Evolutionary conservation across 2,113 vertebrate species (phyloP).

Genomic region (Pseudorhombus dupliciocellatus): DNA sequence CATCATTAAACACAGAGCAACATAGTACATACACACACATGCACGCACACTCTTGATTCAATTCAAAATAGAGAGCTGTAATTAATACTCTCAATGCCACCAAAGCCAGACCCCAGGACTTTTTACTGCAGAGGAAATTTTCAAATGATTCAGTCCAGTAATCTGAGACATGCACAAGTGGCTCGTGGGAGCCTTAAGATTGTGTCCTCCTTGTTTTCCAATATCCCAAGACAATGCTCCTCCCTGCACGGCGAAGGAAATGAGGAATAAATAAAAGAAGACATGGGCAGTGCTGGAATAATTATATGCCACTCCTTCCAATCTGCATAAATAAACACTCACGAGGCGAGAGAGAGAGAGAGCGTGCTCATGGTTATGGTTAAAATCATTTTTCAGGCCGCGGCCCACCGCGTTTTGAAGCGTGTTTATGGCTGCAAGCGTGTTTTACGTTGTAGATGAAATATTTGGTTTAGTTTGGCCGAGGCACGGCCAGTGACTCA

Average conservation of each 20-base stretch:
- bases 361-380: slow-evolving; percentile 70
- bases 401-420: slow-evolving; percentile 61
- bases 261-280: slow-evolving; percentile 79
- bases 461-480: slow-evolving; percentile 82
- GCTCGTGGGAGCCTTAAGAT: slow-evolving; percentile 58
- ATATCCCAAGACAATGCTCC: slow-evolving; percentile 66
- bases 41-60: slow-evolving; percentile 6
- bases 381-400: slow-evolving; percentile 80
- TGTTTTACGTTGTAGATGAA: slow-evolving; percentile 83
- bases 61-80: slow-evolving; percentile 48
- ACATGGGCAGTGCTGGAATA: slow-evolving; percentile 76
- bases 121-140: slow-evolving; percentile 45
- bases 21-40: background rate
- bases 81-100: slow-evolving; percentile 66
- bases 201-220: slow-evolving; percentile 53
- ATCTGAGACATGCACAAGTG: slow-evolving; percentile 62
- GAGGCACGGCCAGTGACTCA: slow-evolving; percentile 58
- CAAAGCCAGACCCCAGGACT: slow-evolving; percentile 53
- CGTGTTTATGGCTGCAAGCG: slow-evolving; percentile 78
- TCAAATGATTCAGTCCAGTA: slow-evolving; percentile 67
- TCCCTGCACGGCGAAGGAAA: slow-evolving; percentile 69
- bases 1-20: background rate
- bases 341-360: slow-evolving; percentile 36
- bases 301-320: slow-evolving; percentile 79
- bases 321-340: slow-evolving; percentile 84